Evolutionary conservation across 2,113 vertebrate species (phyloP), one percentile per base, ranked within the genome.

Genomic region (Platichthys stellatus): DNA sequence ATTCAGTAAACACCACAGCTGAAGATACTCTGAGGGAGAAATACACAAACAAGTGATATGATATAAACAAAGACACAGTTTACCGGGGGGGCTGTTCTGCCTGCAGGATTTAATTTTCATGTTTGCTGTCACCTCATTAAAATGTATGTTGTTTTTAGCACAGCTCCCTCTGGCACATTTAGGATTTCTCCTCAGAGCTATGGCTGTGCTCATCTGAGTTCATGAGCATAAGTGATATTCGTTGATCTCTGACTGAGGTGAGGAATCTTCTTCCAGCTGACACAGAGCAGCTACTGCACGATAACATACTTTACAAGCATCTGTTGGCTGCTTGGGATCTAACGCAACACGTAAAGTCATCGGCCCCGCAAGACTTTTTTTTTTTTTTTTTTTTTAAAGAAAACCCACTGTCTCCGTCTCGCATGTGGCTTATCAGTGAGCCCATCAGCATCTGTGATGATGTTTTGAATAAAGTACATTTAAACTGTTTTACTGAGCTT

Each of bases 81-180:
- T 15, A 10, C 8, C 35, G 35, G 7, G 35, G 35, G 35, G 9
- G 31, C 5, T 7, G 5, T 53, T 20, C 28, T 53, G 11, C 63
- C 71, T 65, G 61, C 47, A 56, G 63, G 80, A 43, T 26, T 72
- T 3, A 10, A 51, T 59, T 38, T 40, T 88, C 14, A 35, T 72
- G 70, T 21, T 82, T 69, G 26, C 56, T 66, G 31, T 31, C 31
- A 7, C 31, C 35, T 38, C 35, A 38, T 38, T 10, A 38, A 38
- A 8, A 60, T 78, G 49, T n/a, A 28, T 60, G 53, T 23, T 28
- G 28, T 17, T 21, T 18, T 0, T 14, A 9, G 40, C 3, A 47
- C 11, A 47, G 45, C 45, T 47, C 31, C 31, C 31, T 31, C 45
- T 38, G 35, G 35, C 8, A 17, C 45, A 51, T 51, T 51, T 51